A percentile compares a stretch with the other conserved stretches of the same genome.
Conservation (phyloP, 2,113 vertebrate genomes). For the Oplegnathus fasciatus region DNA sequence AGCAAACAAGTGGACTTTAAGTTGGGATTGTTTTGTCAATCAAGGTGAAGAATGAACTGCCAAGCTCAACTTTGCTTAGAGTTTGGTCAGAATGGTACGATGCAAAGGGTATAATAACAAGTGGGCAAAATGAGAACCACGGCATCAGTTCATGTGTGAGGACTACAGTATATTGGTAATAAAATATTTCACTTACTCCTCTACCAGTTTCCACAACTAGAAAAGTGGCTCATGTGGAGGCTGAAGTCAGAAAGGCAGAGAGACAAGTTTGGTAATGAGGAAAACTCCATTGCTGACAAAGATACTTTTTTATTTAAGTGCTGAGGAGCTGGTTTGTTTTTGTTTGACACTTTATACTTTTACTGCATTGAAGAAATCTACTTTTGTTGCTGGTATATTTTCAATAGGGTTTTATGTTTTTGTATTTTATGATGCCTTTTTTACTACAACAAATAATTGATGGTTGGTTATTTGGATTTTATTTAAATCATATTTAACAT, state of each 20-base stretch:
- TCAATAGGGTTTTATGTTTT: neutral
- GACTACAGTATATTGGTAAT: neutral
- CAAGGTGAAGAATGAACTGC: neutral
- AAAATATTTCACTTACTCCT: too few relatives aligned
- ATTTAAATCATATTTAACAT: constrained; percentile 5
- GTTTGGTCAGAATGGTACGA: neutral
- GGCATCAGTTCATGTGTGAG: neutral
- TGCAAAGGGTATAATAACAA: neutral
- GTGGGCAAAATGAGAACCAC: neutral
- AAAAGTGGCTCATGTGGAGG: too few relatives aligned
- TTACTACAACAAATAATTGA: neutral
- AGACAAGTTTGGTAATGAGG: neutral
- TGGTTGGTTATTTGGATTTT: neutral
- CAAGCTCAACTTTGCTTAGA: neutral
- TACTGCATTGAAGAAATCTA: neutral
- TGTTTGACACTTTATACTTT: neutral
- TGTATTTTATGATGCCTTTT: neutral
- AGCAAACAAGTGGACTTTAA: neutral
- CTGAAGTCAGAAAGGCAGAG: too few relatives aligned
- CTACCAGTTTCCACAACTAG: neutral
- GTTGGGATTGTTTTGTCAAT: too few relatives aligned
- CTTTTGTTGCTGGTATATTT: too few relatives aligned
- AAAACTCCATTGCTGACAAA: neutral
- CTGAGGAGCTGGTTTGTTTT: neutral
- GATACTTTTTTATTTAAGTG: neutral